Conservation (phyloP, 2,113 vertebrate genomes). For the Seriola aureovittata region DNA sequence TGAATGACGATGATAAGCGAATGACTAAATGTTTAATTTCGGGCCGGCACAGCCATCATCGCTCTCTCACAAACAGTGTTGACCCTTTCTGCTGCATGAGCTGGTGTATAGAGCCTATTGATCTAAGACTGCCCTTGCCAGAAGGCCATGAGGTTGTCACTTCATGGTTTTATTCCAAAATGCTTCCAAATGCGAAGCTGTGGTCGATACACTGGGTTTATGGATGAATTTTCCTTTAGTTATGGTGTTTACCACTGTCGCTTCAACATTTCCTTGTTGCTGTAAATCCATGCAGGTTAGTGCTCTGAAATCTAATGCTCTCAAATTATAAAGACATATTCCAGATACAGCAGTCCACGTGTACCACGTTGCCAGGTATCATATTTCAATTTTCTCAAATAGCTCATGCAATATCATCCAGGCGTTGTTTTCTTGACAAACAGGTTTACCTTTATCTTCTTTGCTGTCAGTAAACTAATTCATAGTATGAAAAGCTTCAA, state of each 20-base stretch:
- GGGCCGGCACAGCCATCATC: slow-evolving; percentile 45
- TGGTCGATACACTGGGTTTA: background rate
- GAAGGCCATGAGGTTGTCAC: background rate
- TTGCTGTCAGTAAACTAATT: background rate
- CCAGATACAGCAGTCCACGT: background rate
- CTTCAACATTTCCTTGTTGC: background rate
- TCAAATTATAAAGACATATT: background rate
- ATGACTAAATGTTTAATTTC: slow-evolving; percentile 69
- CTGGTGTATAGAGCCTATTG: slow-evolving; percentile 4
- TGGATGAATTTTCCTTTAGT: background rate
- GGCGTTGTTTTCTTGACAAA: background rate
- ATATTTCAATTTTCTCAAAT: background rate
- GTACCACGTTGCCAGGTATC: too few relatives aligned
- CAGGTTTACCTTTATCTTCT: background rate
- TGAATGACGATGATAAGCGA: slow-evolving; percentile 80
- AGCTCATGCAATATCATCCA: background rate
- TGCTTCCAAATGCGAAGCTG: background rate
- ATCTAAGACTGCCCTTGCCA: background rate
- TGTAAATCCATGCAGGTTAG: background rate
- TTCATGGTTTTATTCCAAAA: too few relatives aligned
- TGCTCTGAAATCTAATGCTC: background rate
- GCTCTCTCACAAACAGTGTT: slow-evolving; percentile 41
- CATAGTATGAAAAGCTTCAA: too few relatives aligned
- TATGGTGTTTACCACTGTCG: background rate
- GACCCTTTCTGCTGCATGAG: slow-evolving; percentile 43